Base-by-base conservation (phyloP, 2,888 invertebrate species). In the Drosophila antonietae region DNA sequence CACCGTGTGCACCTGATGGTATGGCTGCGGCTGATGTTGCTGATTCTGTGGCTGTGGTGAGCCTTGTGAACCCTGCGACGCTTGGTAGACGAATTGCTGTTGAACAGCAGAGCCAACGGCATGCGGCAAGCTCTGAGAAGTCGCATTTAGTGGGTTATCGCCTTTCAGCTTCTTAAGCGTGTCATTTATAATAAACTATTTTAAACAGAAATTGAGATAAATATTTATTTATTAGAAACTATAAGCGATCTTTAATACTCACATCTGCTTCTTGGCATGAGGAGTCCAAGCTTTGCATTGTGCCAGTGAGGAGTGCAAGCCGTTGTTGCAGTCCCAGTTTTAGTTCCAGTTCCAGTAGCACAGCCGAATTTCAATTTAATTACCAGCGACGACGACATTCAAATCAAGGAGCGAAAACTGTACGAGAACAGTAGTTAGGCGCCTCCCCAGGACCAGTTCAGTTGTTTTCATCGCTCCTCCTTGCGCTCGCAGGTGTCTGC, bases 261-360 rank as follows among this genome's bases (percentile, higher is more conserved):
- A 95, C 95, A 93, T 95, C 94, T 93, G 94, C 94, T 94, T 95
- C 94, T 93, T 95, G 94, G 93, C 94, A 94, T 94, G 94, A 94
- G 93, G 94, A 94, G 93, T 94, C 94, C 94, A 94, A 93, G 93
- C 94, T 94, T 94, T 94, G 95, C 95, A 95, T 95, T 93, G 93
- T 95, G 94, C 91, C 90, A 86, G 90, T 91, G 89, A 91, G 78
- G 59, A 68, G 69, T 80, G 83, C 81, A 61, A 80, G 46, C 66
- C 64, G 65, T 65, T 59, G 60, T 90, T 83, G 84, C 78, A 64
- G 57, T 71, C 61, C 79, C 74, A 78, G 49, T 51, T 18, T 51
- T 12, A 65, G 59, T 80, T 69, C 79, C 74, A 58, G 59, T 69
- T 46, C 62, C 70, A 63, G 59, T 80, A 66, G 83, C 77, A 51